Percentiles rank a stretch among this genome's conserved stretches.
These are phyloP conservation scores for Luscinia megarhynchos DNA, from an alignment of 2,797 vertebrate species.

Conservation along the genomic window DNA sequence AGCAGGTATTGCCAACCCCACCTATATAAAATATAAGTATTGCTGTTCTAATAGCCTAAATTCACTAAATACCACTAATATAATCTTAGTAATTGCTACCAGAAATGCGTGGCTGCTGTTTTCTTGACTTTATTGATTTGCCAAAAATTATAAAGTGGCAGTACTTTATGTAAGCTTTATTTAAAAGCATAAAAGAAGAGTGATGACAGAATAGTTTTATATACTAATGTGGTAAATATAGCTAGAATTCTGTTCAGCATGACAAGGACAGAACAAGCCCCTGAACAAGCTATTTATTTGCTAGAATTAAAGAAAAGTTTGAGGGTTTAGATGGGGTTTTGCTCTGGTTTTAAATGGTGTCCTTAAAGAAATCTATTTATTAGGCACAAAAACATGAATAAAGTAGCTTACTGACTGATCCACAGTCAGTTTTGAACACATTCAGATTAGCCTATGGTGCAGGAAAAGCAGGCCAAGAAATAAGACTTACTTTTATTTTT, in stretches of 20 bases:
- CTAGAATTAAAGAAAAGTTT: not conserved
- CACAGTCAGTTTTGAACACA: not conserved
- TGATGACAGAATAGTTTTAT: conserved; percentile 57
- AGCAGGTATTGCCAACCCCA: conserved; percentile 28
- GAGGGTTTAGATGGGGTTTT: not conserved
- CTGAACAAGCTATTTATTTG: not conserved
- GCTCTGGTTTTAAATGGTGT: not conserved
- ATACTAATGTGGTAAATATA: conserved; percentile 56
- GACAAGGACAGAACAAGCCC: conserved; percentile 31
- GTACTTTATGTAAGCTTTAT: conserved; percentile 63
- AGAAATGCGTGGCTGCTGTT: conserved; percentile 40
- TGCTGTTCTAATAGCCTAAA: conserved; percentile 43
- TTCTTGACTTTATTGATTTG: conserved; percentile 50
- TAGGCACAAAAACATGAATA: not conserved
- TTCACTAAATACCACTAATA: conserved; percentile 47
- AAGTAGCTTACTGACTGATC: not conserved
- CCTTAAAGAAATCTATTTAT: not conserved
- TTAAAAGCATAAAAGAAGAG: conserved; percentile 60
- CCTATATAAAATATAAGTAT: conserved; percentile 61
- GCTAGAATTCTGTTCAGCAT: conserved; percentile 17
- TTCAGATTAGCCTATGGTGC: not conserved
- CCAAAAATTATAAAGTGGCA: conserved; percentile 42
- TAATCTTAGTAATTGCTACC: conserved; percentile 34
- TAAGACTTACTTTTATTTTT: not conserved
- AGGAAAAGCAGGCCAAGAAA: not conserved